Evolutionary conservation across 2,888 invertebrate species (phyloP).

Genomic region (Stegana nigrithorax): DNA sequence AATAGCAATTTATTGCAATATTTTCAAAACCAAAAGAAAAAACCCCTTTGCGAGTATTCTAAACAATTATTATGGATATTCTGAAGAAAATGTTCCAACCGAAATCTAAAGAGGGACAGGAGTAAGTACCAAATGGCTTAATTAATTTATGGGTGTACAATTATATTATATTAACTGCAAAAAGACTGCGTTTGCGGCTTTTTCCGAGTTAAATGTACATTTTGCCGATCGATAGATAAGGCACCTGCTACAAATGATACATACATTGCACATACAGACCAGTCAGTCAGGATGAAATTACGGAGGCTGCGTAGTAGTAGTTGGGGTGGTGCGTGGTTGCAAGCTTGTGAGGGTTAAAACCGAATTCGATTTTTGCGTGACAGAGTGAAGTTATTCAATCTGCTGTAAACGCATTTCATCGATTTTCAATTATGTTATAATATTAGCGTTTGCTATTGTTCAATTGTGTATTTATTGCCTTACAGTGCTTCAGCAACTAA

Average conservation of each 20-base stretch:
- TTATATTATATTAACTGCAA: not conserved
- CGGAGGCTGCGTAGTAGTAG: slow-evolving; percentile 56
- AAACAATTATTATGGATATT: slow-evolving; percentile 44
- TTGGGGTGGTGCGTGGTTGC: slow-evolving; percentile 12
- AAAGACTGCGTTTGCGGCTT: not conserved
- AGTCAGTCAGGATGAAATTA: slow-evolving; percentile 18
- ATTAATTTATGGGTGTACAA: slow-evolving; percentile 28
- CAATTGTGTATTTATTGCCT: not conserved
- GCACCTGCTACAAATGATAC: not conserved
- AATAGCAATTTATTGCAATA: too few species aligned
- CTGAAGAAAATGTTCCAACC: slow-evolving; percentile 57
- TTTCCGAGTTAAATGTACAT: not conserved
- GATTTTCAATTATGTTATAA: not conserved
- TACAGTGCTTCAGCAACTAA: slow-evolving; percentile 45
- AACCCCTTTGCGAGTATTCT: not conserved
- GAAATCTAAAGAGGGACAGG: slow-evolving; percentile 41
- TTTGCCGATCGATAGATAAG: slow-evolving; percentile 4
- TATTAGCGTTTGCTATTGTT: not conserved
- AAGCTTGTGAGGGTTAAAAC: slow-evolving; percentile 1
- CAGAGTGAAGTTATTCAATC: too few species aligned
- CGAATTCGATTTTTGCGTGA: too few species aligned
- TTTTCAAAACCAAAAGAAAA: slow-evolving; percentile 1
- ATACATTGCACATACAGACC: slow-evolving; percentile 1
- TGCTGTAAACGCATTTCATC: too few species aligned
- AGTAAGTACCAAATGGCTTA: slow-evolving; percentile 31